phyloP scores from a whole-genome alignment of 2,888 invertebrate species.

The Plagiodera versicolora region DNA sequence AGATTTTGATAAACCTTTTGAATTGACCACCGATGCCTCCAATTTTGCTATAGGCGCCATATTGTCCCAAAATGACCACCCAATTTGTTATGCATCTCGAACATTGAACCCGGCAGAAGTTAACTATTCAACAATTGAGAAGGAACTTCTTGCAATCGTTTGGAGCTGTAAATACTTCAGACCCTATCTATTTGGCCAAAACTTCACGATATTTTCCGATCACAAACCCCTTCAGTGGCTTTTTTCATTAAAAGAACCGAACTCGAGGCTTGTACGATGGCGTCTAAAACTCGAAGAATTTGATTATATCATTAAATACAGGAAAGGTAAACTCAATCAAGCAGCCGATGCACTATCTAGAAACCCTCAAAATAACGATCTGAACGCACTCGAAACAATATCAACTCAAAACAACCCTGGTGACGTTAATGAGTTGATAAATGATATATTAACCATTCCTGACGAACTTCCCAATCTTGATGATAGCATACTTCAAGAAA shows the following conservation, averaged over 20 bases:
- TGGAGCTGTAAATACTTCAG: conserved; percentile 16
- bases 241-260: conserved; percentile 7
- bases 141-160: conserved; percentile 17
- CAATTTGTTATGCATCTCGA: conserved; percentile 17
- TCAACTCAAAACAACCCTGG: not conserved
- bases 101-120: conserved; percentile 16
- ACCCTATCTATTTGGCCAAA: conserved; percentile 13
- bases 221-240: conserved; percentile 26
- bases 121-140: conserved; percentile 18
- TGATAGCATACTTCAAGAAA: conserved; percentile 1
- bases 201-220: conserved; percentile 24
- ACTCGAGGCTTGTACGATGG: conserved; percentile 1
- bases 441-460: not conserved
- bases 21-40: conserved; percentile 17
- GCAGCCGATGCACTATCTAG: conserved; percentile 13
- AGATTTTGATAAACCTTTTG: conserved; percentile 9
- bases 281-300: conserved; percentile 11
- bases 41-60: conserved; percentile 15
- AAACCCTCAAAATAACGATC: not conserved
- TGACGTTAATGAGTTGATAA: not conserved
- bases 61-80: conserved; percentile 14
- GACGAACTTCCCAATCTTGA: not conserved
- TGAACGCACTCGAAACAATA: conserved; percentile 7
- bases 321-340: conserved; percentile 9
- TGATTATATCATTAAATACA: conserved; percentile 7